Evolutionary conservation across 2,113 vertebrate species (phyloP).

Genomic region (Tetrao urogallus): DNA sequence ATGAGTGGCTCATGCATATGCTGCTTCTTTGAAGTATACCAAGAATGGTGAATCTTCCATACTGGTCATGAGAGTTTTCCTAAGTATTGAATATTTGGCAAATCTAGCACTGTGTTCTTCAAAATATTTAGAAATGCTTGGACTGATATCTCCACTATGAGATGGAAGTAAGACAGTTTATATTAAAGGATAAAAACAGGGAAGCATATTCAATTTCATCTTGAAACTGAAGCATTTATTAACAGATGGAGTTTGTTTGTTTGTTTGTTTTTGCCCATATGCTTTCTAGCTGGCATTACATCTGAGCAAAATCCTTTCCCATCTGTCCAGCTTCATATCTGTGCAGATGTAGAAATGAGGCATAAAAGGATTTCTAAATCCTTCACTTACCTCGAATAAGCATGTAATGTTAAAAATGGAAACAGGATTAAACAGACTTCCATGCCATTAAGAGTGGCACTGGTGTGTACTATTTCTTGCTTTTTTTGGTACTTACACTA

Average conservation of each 20-base stretch:
- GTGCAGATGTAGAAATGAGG: not conserved
- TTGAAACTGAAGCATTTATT: not conserved
- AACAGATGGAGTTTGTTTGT: not conserved
- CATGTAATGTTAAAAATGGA: not conserved
- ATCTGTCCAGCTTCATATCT: not conserved
- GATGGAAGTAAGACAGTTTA: not conserved
- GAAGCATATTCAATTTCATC: not conserved
- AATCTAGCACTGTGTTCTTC: not conserved
- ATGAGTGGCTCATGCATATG: not conserved
- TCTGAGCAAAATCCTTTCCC: not conserved
- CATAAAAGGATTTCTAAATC: not conserved
- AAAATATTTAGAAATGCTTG: not conserved
- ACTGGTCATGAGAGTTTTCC: not conserved
- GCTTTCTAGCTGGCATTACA: not conserved
- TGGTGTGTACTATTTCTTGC: not conserved
- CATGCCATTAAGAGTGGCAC: not conserved
- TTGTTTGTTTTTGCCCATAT: not conserved
- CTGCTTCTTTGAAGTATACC: not conserved
- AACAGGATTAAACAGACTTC: not conserved
- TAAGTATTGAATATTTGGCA: not conserved
- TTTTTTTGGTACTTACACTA: not conserved
- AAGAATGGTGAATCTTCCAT: not conserved
- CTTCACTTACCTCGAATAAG: not conserved
- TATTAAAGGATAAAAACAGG: not conserved
- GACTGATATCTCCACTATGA: not conserved